Percentiles rank a stretch among this genome's conserved stretches.
These are phyloP conservation scores for Spea bombifrons DNA, from an alignment of 2,113 vertebrate species.

Conservation along the genomic window DNA sequence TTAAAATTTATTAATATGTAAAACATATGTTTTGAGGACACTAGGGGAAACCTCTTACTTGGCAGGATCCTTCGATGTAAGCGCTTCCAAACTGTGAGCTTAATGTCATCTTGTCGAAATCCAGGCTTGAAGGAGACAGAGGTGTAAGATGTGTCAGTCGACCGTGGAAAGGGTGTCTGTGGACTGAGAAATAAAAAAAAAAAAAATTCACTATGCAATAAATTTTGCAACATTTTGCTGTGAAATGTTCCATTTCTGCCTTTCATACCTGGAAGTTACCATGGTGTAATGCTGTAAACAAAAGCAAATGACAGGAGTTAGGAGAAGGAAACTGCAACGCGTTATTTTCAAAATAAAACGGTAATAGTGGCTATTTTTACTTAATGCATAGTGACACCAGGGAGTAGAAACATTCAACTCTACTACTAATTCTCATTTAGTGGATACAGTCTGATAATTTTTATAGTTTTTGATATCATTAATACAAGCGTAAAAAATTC, in stretches of 20 bases:
- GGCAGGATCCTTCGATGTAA: constrained; percentile 75
- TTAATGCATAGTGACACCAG: too few species aligned
- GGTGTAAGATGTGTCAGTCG: constrained; percentile 62
- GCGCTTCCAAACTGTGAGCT: constrained; percentile 77
- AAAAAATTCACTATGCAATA: background rate
- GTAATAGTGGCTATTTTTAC: too few species aligned
- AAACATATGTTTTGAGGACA: background rate
- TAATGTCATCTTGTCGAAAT: constrained; percentile 78
- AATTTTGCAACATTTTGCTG: too few species aligned
- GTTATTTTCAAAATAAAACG: too few species aligned
- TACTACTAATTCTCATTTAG: too few species aligned
- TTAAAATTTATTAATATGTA: background rate
- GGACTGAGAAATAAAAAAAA: constrained; percentile 48
- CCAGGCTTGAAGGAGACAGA: constrained; percentile 74
- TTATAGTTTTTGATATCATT: too few species aligned
- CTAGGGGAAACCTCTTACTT: constrained; percentile 55
- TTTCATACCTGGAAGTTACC: constrained; percentile 69
- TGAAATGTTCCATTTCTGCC: background rate
- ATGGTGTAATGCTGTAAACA: constrained; percentile 72
- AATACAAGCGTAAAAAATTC: too few species aligned
- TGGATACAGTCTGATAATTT: too few species aligned
- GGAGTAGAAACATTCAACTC: too few species aligned
- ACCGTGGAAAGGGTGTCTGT: constrained; percentile 55
- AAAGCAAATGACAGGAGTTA: constrained; percentile 19
- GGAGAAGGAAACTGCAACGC: background rate